Evolutionary conservation across 2,888 invertebrate species (phyloP), one percentile per base, ranked within the genome.

Genomic region (Andrena minutula): DNA sequence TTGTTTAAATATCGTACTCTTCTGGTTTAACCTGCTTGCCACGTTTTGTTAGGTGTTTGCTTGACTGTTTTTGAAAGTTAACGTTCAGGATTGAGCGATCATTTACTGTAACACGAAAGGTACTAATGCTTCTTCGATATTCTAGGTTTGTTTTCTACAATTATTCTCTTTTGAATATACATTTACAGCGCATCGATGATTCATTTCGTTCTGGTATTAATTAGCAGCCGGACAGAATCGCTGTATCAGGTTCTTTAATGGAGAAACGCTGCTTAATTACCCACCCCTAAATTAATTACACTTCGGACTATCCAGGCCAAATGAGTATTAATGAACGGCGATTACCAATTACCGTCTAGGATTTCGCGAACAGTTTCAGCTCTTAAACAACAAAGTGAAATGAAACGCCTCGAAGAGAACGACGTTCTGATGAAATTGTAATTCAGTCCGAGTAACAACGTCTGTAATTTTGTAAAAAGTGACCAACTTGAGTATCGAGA

Each of bases 301-400:
- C 23, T 47, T 10, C 47, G 53, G 64, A 71, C 23, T 56, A 76
- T 58, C 23, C 65, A 72, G 32, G 58, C 49, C 4, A 66, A 65
- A 73, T 68, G 51, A 51, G 61, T 68, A 73, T 26, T 77, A 78
- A 78, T 78, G 72, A 77, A 76, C 41, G 47, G 58, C 63, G 28
- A 72, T 72, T 77, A 77, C 26, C 63, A 56, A 64, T 75, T 75
- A 71, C 63, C 53, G 30, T 71, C 63, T 51, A 71, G 70, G 71
- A 75, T 51, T 71, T 71, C 20, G 8, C 35, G 8, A 28, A 20
- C 28, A 51, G 23, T 35, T 30, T 32, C 35, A n/a, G 23, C 12
- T 23, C 53, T 51, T 51, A 20, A 35, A 51, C 28, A 64, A 49
- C 47, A 65, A n/a, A 49, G 26, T 49, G 28, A 65, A 64, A 12